Evolutionary conservation across 2,113 vertebrate species (phyloP).

Genomic region (Corythornis vintsioides): DNA sequence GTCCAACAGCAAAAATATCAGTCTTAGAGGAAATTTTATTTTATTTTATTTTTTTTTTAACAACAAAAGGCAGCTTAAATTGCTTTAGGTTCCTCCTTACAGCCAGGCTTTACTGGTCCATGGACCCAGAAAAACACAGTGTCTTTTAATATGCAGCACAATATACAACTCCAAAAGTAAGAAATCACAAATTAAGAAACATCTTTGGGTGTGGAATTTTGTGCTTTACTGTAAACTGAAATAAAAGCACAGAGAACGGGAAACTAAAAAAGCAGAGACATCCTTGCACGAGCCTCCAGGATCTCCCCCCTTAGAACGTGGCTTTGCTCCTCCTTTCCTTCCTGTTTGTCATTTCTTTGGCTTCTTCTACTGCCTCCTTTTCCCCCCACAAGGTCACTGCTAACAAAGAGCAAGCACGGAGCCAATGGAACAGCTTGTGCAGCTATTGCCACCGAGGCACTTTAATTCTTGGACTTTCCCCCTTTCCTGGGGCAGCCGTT

Average conservation of each 20-base stretch:
- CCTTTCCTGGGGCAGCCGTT: constrained; percentile 30
- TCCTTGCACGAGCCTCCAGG: not conserved
- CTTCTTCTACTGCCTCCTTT: not conserved
- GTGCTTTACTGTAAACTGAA: not conserved
- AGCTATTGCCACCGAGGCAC: not conserved
- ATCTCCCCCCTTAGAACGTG: not conserved
- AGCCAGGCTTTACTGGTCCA: not conserved
- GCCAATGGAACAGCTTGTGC: constrained; percentile 60
- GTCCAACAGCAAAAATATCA: not conserved
- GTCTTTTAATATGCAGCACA: not conserved
- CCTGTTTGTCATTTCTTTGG: not conserved
- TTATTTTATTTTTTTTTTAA: no score
- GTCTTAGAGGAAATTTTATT: not conserved
- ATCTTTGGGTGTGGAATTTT: not conserved
- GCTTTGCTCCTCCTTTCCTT: not conserved
- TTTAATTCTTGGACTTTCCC: constrained; percentile 44
- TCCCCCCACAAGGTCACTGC: not conserved
- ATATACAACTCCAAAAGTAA: not conserved
- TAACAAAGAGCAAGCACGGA: not conserved
- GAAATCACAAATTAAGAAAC: not conserved
- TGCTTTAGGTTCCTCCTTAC: not conserved
- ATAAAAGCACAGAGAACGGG: not conserved
- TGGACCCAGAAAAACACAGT: not conserved
- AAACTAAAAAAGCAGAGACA: not conserved
- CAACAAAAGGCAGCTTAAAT: not conserved